Base-by-base conservation (phyloP, 2,113 vertebrate species). In the Clupea harengus region DNA sequence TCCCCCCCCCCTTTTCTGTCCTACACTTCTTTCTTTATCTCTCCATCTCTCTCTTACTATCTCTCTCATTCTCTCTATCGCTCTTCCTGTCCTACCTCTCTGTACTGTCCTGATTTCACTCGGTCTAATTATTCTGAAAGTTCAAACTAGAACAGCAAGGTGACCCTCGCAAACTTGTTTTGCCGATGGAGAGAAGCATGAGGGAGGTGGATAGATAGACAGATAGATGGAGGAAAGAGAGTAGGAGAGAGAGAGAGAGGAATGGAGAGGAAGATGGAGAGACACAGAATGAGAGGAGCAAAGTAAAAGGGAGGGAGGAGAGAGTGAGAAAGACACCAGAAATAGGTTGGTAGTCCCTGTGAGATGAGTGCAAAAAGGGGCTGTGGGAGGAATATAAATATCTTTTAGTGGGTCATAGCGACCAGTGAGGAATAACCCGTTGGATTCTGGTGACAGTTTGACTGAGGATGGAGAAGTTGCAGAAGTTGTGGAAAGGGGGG, bases 81-180 rank as follows among this genome's bases (percentile, higher is more conserved):
- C 39, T 39, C 39, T 39, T 39, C 39, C 39, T 39, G 39, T 39
- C 39, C 39, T 39, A 1, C 17, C 80, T 0, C 47, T 49, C 46
- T 7, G 9, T 11, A 49, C 86, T 89, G 93, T 93, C 93, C 94
- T 93, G 90, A 92, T 93, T 94, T 92, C 90, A 93, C 92, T 93
- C 91, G 91, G 89, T 92, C 91, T 45, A 91, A 92, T 89, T 86
- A 92, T 93, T 91, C 88, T 92, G 86, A 92, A 49, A 93, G 92
- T 90, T 89, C 3, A 87, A 94, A 93, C 54, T 93, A 87, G 93
- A 92, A 85, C 92, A 90, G 88, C 86, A 89, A 89, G 89, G 90
- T 93, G 94, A 94, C 94, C 92, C 93, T 90, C 88, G 92, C 89
- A 89, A 92, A 92, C 91, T 90, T 93, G 93, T 93, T 93, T 90